These are phyloP conservation scores for Axinella damicornis DNA, from an alignment of 37 sponge, comb jelly and placozoan genomes.

Conservation along the genomic window DNA sequence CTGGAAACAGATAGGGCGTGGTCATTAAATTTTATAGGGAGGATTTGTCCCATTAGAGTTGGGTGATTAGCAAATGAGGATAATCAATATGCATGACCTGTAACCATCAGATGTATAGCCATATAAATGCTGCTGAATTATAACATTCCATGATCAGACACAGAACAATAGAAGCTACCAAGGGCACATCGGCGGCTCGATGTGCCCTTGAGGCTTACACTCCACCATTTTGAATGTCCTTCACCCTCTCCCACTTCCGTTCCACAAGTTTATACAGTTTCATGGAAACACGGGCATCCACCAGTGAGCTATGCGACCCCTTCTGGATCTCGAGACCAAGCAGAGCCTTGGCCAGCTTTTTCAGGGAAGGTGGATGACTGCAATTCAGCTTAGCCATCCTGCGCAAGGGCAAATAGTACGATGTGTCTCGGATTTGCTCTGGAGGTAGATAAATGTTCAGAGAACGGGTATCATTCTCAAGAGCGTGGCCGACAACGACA, in stretches of 20 bases:
- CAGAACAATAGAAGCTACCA: too few relatives aligned
- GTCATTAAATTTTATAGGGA: too few relatives aligned
- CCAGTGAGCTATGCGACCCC: conserved; percentile 74
- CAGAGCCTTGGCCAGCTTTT: conserved; percentile 32
- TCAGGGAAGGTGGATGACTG: conserved; percentile 54
- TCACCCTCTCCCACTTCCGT: conserved; percentile 64
- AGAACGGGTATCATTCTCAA: conserved; percentile 62
- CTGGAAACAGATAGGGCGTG: too few relatives aligned
- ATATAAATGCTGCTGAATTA: too few relatives aligned
- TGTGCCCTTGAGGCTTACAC: too few relatives aligned
- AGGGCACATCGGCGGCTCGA: too few relatives aligned
- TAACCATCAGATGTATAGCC: too few relatives aligned
- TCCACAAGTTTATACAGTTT: conserved; percentile 55
- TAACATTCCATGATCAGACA: too few relatives aligned
- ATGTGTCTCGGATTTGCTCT: conserved; percentile 51
- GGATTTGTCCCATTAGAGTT: too few relatives aligned
- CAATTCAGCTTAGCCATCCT: conserved; percentile 23
- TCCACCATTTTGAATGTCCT: too few relatives aligned
- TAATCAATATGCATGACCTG: too few relatives aligned
- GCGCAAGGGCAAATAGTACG: conserved; percentile 51
- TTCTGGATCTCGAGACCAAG: conserved; percentile 67
- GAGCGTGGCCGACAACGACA: conserved; percentile 79
- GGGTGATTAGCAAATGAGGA: too few relatives aligned
- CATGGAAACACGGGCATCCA: conserved; percentile 84
- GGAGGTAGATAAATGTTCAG: conserved; percentile 28